Base-by-base conservation (phyloP, 1,140 invertebrate genomes). In the Radopholus similis region DNA sequence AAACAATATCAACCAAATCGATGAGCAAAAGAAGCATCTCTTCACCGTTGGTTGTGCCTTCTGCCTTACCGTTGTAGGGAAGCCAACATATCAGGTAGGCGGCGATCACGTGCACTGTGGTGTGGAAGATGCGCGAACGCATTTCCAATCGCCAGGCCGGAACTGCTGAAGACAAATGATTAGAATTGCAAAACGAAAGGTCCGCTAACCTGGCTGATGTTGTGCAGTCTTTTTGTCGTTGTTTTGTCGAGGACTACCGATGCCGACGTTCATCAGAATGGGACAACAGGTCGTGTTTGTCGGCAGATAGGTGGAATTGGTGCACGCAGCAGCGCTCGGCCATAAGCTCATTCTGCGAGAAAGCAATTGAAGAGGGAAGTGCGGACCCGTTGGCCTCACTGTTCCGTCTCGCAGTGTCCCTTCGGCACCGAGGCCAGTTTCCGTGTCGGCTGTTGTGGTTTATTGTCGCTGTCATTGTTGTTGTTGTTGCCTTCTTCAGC, bases 1-100 rank as follows among this genome's bases (percentile, higher is more conserved):
- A n/a, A n/a, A n/a, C n/a, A n/a, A n/a, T n/a, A n/a, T n/a, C n/a
- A n/a, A n/a, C n/a, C n/a, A n/a, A n/a, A n/a, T n/a, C n/a, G n/a
- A n/a, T n/a, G n/a, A n/a, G n/a, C n/a, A n/a, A n/a, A n/a, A n/a
- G n/a, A n/a, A n/a, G n/a, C n/a, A n/a, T n/a, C n/a, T n/a, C n/a
- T n/a, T n/a, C n/a, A n/a, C n/a, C n/a, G n/a, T n/a, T n/a, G n/a
- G n/a, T n/a, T n/a, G n/a, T n/a, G n/a, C n/a, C n/a, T n/a, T n/a
- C n/a, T n/a, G n/a, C n/a, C n/a, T n/a, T n/a, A n/a, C 58, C 32
- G 64, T 73, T 73, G 57, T 73, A 73, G 13, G 72, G 72, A 34
- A 73, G 49, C 74, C 74, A 75, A 37, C 74, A 75, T 13, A 75
- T 58, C 30, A 77, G 35, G 47, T 75, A 75, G 5, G 75, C 74